Evolutionary conservation across 2,888 invertebrate species (phyloP).

Genomic region (Ariolimax columbianus): DNA sequence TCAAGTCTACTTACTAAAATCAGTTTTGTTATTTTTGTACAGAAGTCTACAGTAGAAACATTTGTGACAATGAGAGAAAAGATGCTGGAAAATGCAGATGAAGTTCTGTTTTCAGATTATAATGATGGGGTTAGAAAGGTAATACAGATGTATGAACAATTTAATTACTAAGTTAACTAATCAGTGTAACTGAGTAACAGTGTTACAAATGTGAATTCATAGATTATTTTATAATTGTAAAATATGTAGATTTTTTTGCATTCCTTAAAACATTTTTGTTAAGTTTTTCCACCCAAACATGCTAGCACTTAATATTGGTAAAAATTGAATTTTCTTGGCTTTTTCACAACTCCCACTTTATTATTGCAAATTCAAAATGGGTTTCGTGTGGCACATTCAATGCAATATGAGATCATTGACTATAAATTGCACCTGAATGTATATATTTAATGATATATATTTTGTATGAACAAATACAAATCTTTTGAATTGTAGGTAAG

Average conservation of each 20-base stretch:
- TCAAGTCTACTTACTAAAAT: not conserved
- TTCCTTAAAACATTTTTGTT: no score
- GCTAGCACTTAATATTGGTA: no score
- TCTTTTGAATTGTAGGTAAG: constrained; percentile 79
- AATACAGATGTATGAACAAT: not conserved
- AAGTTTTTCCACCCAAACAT: no score
- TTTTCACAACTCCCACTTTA: no score
- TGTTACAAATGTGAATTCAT: no score
- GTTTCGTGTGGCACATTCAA: not conserved
- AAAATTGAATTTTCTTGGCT: no score
- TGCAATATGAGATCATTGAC: not conserved
- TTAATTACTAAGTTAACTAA: not conserved
- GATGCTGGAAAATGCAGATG: constrained; percentile 81
- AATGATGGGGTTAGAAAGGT: constrained; percentile 88
- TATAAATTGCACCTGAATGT: not conserved
- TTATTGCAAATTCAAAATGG: not conserved
- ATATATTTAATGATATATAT: not conserved
- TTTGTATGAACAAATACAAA: not conserved
- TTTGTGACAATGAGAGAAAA: constrained; percentile 96
- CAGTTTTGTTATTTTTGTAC: constrained; percentile 61
- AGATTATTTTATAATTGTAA: no score
- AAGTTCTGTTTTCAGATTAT: constrained; percentile 88
- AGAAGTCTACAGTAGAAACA: constrained; percentile 90
- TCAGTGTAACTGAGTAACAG: no score
- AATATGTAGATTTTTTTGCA: no score